Evolutionary conservation across 2,888 invertebrate species (phyloP), one percentile per base, ranked within the genome.

Genomic region (Ceraclea dissimilis): DNA sequence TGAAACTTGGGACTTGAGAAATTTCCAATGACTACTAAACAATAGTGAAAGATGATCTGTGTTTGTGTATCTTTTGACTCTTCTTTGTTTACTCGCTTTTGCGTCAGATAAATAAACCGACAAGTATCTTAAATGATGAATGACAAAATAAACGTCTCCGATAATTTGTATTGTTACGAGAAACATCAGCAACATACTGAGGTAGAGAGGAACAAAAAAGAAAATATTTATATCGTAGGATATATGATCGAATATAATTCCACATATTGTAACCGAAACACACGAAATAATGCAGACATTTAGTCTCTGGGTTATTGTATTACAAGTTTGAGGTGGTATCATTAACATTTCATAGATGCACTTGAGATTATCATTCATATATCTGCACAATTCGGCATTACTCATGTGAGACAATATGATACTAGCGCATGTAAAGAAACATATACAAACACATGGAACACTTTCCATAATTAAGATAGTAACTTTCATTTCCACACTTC

Each of bases 361-460:
- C 46, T 16, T 16, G n/a, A 46, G 21, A 52, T 52, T 52, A 2
- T 17, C 22, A 6, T 44, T 16, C 43, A 52, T 43, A 2, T n/a
- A 2, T 4, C 22, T 52, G 2, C 1, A 16, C 16, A 49, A 49
- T 21, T 5, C 22, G 4, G 22, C 16, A 22, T 49, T 49, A 20
- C 4, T 6, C 18, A 47, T 19, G 6, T 18, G 20, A 17, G 47
- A 20, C 19, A 47, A 47, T 47, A 47, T 19, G 8, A 47, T 47
- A 19, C 47, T 47, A 6, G 18, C 18, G 16, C 11, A 19, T 11
- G 47, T 20, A 20, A 47, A 19, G 2, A 47, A 4, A 5, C 17
- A 47, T 17, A 47, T 6, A 11, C 10, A 47, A 17, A 47, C 18
- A 20, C 16, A 19, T 47, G 19, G 6, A 20, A 47, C 13, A 47